These are phyloP conservation scores for Sebastes diaconus DNA, from an alignment of 2,797 vertebrate species.

Conservation along the genomic window DNA sequence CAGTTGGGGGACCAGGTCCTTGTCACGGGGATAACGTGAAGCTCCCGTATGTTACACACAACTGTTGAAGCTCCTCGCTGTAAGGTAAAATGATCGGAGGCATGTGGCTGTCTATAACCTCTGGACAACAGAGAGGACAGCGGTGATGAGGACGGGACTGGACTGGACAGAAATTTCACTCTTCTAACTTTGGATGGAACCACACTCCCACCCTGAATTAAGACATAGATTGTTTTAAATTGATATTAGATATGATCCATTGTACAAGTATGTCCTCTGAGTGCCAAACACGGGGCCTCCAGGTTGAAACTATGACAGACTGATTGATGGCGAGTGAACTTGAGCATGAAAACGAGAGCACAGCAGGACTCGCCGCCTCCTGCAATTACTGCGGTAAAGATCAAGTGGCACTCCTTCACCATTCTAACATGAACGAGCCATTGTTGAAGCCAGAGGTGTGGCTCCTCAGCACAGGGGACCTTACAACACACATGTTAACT, in stretches of 20 bases:
- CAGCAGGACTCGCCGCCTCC: conserved; percentile 42
- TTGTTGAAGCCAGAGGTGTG: conserved; percentile 13
- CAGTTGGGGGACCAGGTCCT: neutral
- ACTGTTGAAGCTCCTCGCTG: neutral
- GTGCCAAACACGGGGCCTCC: neutral
- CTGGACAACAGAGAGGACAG: neutral
- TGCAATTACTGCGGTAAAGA: conserved; percentile 51
- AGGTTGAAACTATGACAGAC: neutral
- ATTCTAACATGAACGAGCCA: neutral
- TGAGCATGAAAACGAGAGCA: conserved; percentile 58
- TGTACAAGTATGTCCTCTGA: neutral
- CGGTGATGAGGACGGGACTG: neutral
- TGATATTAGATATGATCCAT: conserved; percentile 6
- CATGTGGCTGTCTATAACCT: neutral
- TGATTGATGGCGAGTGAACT: conserved; percentile 44
- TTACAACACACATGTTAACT: conserved; percentile 18
- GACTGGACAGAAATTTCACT: neutral
- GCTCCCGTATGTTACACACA: neutral
- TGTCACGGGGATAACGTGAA: neutral
- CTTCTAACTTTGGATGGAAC: neutral
- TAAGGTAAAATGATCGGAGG: neutral
- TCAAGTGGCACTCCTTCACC: conserved; percentile 29
- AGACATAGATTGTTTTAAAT: conserved; percentile 6
- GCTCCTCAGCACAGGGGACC: neutral
- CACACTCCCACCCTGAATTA: neutral